Conservation (phyloP, 2,797 vertebrate species). For the Coracias cyanogaster region DNA sequence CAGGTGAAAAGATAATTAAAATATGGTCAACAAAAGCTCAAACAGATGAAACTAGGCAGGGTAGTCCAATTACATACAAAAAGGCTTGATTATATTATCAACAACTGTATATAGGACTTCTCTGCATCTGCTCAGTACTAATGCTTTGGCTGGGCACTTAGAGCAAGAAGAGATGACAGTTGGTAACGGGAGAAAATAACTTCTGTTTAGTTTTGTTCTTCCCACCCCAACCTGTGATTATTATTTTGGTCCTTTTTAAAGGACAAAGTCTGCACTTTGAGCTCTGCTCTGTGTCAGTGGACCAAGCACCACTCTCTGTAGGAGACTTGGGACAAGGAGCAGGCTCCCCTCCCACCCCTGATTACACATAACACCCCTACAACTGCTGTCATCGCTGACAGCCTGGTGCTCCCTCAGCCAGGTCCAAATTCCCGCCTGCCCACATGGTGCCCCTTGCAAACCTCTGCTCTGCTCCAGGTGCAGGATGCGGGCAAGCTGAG, state of each 20-base stretch:
- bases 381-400: rapidly evolving
- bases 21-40: background rate
- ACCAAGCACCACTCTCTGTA: background rate
- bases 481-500: background rate
- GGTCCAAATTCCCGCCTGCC: background rate
- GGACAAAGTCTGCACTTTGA: background rate
- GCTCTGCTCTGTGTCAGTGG: background rate
- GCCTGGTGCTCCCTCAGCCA: background rate
- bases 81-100: background rate
- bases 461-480: background rate
- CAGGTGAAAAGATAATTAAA: background rate
- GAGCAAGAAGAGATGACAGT: background rate
- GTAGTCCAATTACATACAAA: background rate
- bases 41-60: background rate
- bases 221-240: background rate
- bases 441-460: background rate
- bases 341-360: background rate
- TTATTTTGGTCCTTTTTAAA: background rate
- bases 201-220: background rate
- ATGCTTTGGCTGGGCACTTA: background rate
- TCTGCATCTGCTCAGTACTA: background rate
- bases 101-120: background rate
- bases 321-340: rapidly evolving
- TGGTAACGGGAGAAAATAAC: background rate
- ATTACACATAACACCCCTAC: background rate